A percentile compares a stretch with the other conserved stretches of the same genome.
Conservation (phyloP, 2,888 invertebrate species). For the Eristalinus aeneus region DNA sequence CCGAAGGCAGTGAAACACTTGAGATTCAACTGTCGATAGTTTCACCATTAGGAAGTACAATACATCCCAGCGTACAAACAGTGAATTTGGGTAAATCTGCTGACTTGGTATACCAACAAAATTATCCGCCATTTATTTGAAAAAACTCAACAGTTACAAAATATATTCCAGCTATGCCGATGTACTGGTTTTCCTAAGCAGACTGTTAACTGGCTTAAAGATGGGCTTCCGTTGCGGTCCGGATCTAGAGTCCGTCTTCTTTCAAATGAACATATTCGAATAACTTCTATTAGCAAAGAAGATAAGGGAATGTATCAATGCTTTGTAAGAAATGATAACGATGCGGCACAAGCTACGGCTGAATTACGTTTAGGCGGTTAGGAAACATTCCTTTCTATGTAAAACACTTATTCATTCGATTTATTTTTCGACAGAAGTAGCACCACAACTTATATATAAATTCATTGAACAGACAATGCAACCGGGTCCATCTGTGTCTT, state of each 20-base stretch:
- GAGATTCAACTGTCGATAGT: conserved; percentile 82
- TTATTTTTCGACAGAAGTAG: conserved; percentile 83
- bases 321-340: conserved; percentile 90
- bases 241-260: conserved; percentile 83
- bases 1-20: conserved; percentile 82
- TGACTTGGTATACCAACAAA: conserved; percentile 83
- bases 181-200: conserved; percentile 91
- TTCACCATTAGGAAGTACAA: conserved; percentile 88
- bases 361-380: conserved; percentile 90
- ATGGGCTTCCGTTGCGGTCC: conserved; percentile 84
- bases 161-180: conserved; percentile 85
- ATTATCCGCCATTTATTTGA: background rate
- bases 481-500: conserved; percentile 88
- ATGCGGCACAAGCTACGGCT: conserved; percentile 90
- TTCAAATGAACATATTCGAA: conserved; percentile 82
- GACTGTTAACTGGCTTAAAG: conserved; percentile 88
- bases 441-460: conserved; percentile 87
- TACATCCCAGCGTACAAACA: conserved; percentile 87
- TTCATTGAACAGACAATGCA: conserved; percentile 90
- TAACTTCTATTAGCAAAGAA: conserved; percentile 86
- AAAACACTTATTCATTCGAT: background rate
- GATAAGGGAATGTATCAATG: conserved; percentile 96
- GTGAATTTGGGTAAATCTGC: conserved; percentile 92
- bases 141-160: background rate
- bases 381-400: conserved; percentile 65